A percentile compares a stretch with the other conserved stretches of the same genome.
phyloP scores from a whole-genome alignment of 37 sponge, comb jelly and placozoan species.

The Aplysina aerophoba region DNA sequence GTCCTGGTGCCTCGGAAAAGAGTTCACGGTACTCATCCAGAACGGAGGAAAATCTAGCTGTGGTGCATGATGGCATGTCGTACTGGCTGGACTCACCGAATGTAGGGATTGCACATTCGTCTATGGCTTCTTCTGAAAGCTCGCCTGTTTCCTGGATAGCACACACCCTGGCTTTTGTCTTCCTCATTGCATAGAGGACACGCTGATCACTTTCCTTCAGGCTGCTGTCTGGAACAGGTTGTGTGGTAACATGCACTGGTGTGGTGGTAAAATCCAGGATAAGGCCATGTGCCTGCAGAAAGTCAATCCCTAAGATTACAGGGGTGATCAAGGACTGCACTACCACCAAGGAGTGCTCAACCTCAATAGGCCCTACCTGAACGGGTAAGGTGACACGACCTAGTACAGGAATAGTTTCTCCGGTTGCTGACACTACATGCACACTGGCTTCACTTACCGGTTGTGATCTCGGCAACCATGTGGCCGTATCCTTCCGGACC shows the following conservation, averaged over 20 bases:
- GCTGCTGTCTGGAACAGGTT: constrained; percentile 20
- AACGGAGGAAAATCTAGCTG: background rate
- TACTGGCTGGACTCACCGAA: constrained; percentile 8
- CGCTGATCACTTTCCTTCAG: constrained; percentile 4
- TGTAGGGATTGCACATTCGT: background rate
- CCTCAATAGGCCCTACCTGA: constrained; percentile 21
- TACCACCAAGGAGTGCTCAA: constrained; percentile 21
- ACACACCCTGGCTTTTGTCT: constrained; percentile 12
- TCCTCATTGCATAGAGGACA: background rate
- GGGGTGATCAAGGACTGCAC: constrained; percentile 24
- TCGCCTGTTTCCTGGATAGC: background rate
- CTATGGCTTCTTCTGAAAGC: constrained; percentile 16
- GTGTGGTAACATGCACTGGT: constrained; percentile 27
- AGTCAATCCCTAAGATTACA: constrained; percentile 24
- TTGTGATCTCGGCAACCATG: background rate
- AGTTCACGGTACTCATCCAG: background rate
- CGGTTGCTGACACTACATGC: constrained; percentile 12
- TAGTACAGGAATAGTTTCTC: constrained; percentile 18
- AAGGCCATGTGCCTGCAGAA: constrained; percentile 29
- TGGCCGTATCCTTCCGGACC: background rate
- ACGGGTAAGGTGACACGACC: constrained; percentile 1
- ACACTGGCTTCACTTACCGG: constrained; percentile 4
- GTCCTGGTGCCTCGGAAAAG: background rate
- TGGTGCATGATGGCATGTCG: constrained; percentile 21
- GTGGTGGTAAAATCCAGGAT: constrained; percentile 30